Evolutionary conservation across 2,888 invertebrate species (phyloP), one percentile per base, ranked within the genome.

Genomic region (Drosophila longiperda): DNA sequence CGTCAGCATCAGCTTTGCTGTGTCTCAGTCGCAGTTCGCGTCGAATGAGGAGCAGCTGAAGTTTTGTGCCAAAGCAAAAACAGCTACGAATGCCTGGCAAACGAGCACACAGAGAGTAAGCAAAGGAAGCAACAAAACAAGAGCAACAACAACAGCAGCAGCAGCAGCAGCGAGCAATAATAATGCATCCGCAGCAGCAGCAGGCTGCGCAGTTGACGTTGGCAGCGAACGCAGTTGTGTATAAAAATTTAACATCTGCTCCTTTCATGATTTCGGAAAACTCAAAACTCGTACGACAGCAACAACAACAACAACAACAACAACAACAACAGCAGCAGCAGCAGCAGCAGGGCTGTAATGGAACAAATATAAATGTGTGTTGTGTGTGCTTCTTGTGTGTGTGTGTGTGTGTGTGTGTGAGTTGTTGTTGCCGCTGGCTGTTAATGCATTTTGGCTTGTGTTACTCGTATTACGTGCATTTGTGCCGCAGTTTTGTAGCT

Each of bases 221-320:
- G 69, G 33, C 65, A 49, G 59, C 70, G 55, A 63, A 60, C 48
- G 82, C 72, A 62, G 72, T 68, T 85, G 90, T 85, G 90, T 86
- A 90, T 83, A 90, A 90, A 92, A 91, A 91, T 81, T 86, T 89
- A 92, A 92, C 91, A 92, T 92, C 91, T 92, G 91, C 92, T 92
- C 90, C 91, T 92, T 92, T 92, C 86, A 91, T 91, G 91, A 92
- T 92, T 92, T 92, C 85, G 92, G 92, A 92, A 92, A 91, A 91
- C 92, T 91, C 83, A 84, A 90, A 91, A 92, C 91, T 91, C 83
- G 83, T 80, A 82, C 80, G 88, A 82, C 73, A 69, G 72, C 75
- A 74, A 57, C 78, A 76, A 50, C 63, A 53, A 40, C 60, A 65
- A 17, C 70, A 76, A 76, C 66, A 79, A 57, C 73, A 78, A 49